Base-by-base conservation (phyloP, 2,113 vertebrate species). In the Tylochromis polylepis region DNA sequence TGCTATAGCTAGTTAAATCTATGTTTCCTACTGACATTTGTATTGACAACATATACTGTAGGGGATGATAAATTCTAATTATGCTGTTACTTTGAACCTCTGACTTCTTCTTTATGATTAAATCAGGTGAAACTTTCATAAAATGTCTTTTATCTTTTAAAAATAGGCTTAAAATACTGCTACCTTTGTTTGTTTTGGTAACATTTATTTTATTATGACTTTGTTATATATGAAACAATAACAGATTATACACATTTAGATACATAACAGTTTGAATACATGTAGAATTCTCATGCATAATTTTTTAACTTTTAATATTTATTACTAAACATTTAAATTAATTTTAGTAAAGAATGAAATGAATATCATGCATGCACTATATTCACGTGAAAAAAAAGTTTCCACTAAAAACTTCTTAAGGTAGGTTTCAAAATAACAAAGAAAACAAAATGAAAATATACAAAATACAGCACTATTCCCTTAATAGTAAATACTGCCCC, bases 141-240 rank as follows among this genome's bases (percentile, higher is more conserved):
- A 56, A 24, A 56, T 24, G 0, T 56, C 11, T 56, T 0, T 22
- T 22, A n/a, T n/a, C n/a, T n/a, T n/a, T n/a, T n/a, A n/a, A n/a
- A n/a, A n/a, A 62, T 34, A 36, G 59, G 31, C 59, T 36, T 62
- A 36, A 36, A 62, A 62, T 62, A 36, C 5, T 36, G 18, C 10
- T 12, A 62, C 31, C 36, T 62, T 62, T 62, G 59, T 56, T 56
- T 22, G 0, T 36, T 62, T 62, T 62, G 59, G 31, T 36, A 62
- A 62, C 18, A 36, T 62, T 62, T 62, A 62, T 36, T 62, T 62
- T 36, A 36, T 36, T 62, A 62, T 62, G 59, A 36, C 31, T 36
- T 65, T 34, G 29, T 55, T 57, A 57, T 57, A 22, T 5, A 65
- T 10, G 36, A 5, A 65, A 8, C 60, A 65, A 1, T 65, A 65